Conservation (phyloP, 2,797 vertebrate genomes). For the Peromyscus attwateri region DNA sequence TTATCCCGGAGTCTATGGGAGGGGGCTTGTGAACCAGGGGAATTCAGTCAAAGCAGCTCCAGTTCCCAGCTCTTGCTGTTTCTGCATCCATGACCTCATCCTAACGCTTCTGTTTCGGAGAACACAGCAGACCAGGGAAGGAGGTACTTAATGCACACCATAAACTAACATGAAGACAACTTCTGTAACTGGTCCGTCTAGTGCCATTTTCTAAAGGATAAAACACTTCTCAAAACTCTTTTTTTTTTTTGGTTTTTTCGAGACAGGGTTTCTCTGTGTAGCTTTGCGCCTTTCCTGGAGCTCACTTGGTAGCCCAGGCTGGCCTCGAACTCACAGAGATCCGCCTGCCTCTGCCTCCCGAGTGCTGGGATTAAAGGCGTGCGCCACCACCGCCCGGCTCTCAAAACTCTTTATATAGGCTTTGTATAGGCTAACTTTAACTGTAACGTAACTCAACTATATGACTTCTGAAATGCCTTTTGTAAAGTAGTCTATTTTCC, state of each 20-base stretch:
- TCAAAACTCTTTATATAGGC: background rate
- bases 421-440: background rate
- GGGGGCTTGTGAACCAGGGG: background rate
- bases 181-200: background rate
- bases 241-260: no score
- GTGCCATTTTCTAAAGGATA: conserved; percentile 24
- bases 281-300: no score
- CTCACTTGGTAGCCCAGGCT: no score
- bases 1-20: background rate
- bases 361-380: no score
- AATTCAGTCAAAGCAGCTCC: background rate
- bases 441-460: background rate
- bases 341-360: no score
- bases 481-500: conserved; percentile 15
- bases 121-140: background rate
- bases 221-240: conserved; percentile 21
- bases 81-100: background rate
- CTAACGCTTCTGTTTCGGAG: background rate
- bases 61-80: background rate
- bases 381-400: no score
- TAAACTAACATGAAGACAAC: background rate
- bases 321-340: no score
- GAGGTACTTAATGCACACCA: background rate
- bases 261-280: no score
- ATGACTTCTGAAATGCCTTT: conserved; percentile 29